These are phyloP conservation scores for Muntiacus reevesi DNA, from an alignment of 2,113 vertebrate species.

Conservation along the genomic window DNA sequence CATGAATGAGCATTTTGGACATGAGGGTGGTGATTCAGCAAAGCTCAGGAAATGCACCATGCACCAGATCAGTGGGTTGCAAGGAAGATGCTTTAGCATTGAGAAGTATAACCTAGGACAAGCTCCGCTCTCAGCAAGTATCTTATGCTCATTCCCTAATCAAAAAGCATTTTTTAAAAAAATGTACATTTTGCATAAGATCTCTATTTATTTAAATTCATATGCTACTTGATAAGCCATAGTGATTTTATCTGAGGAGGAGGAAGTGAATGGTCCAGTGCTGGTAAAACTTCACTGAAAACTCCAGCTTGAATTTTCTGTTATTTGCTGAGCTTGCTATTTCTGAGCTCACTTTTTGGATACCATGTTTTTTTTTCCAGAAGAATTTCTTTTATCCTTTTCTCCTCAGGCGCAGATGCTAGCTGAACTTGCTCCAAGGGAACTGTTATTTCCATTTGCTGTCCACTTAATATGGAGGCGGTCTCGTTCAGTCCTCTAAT, in stretches of 20 bases:
- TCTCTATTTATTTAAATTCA: neutral
- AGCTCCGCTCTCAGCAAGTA: fast-evolving
- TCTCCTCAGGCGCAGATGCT: neutral
- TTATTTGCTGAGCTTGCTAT: neutral
- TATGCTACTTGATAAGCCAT: neutral
- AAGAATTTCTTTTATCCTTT: neutral
- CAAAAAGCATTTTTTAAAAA: neutral
- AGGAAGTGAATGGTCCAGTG: neutral
- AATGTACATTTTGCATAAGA: neutral
- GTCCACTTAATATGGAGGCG: neutral
- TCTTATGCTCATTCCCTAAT: neutral
- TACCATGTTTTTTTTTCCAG: neutral
- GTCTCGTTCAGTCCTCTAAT: neutral
- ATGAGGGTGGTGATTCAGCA: neutral
- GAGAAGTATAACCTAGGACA: neutral
- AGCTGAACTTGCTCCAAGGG: neutral
- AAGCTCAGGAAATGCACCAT: neutral
- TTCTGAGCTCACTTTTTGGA: neutral
- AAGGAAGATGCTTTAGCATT: neutral
- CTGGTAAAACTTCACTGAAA: neutral
- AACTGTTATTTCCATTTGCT: neutral
- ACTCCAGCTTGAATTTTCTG: neutral
- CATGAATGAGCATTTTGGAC: neutral
- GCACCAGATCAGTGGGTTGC: neutral
- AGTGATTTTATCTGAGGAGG: neutral